phyloP scores from a whole-genome alignment of 2,888 invertebrate genomes.

The Cataglyphis altisquamis region DNA sequence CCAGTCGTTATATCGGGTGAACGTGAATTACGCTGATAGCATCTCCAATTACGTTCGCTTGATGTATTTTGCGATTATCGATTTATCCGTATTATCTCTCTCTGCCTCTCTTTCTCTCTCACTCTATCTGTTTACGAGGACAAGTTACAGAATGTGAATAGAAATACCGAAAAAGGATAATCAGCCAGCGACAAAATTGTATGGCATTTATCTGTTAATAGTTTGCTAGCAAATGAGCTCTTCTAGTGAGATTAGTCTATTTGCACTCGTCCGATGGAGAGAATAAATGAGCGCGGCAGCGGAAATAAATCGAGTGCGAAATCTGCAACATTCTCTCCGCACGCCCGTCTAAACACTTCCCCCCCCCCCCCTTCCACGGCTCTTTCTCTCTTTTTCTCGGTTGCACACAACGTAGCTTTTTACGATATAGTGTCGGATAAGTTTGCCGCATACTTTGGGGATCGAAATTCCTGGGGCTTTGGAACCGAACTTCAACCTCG shows the following conservation, averaged over 20 bases:
- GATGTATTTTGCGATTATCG: conserved; percentile 38
- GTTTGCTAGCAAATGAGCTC: not conserved
- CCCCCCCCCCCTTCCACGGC: not conserved
- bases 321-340: conserved; percentile 24
- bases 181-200: not conserved
- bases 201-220: not conserved
- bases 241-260: not conserved
- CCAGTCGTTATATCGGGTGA: conserved; percentile 40
- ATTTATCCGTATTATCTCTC: conserved; percentile 26
- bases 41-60: conserved; percentile 43
- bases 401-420: conserved; percentile 29
- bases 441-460: conserved; percentile 53
- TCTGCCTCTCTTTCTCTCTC: not conserved
- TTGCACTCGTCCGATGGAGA: not conserved
- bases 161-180: not conserved
- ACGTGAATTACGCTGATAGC: conserved; percentile 46
- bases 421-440: conserved; percentile 46
- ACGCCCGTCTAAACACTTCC: not conserved
- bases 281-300: not conserved
- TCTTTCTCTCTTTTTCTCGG: not conserved
- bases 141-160: not conserved
- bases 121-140: conserved; percentile 1
- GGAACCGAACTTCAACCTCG: conserved; percentile 56
- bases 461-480: conserved; percentile 64
- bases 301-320: conserved; percentile 30